Percentiles rank a stretch among this genome's conserved stretches.
phyloP scores from a whole-genome alignment of 2,113 vertebrate species.

The Emydura subglobosa region DNA sequence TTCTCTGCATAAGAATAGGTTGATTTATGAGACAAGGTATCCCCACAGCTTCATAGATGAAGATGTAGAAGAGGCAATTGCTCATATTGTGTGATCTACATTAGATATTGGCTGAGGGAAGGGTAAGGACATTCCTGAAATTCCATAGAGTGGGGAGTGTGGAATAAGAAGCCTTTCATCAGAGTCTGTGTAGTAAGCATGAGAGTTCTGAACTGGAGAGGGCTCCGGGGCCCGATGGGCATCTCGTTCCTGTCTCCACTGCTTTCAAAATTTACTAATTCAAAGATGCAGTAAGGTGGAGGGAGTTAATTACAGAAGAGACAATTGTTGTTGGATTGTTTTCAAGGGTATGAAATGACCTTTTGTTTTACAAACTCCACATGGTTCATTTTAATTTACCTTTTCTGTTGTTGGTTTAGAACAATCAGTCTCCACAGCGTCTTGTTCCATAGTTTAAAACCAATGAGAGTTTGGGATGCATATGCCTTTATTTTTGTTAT shows the following conservation, averaged over 20 bases:
- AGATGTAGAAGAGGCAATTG: background rate
- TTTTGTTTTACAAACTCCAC: background rate
- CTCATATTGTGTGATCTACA: constrained; percentile 52
- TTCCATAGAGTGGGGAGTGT: constrained; percentile 17
- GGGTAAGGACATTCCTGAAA: constrained; percentile 53
- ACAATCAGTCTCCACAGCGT: background rate
- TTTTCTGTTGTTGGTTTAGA: background rate
- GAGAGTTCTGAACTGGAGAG: background rate
- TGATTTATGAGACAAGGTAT: background rate
- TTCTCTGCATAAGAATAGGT: no score
- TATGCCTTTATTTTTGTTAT: background rate
- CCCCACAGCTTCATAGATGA: background rate
- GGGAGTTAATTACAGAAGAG: no score
- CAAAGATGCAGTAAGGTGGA: no score
- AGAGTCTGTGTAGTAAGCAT: background rate
- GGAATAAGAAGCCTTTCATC: background rate
- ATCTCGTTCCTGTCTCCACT: background rate
- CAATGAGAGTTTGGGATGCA: background rate
- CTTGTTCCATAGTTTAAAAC: background rate
- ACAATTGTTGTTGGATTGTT: background rate
- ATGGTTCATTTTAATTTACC: background rate
- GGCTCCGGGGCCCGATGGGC: background rate
- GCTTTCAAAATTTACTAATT: background rate
- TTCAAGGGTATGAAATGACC: background rate
- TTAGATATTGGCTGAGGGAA: constrained; percentile 52